phyloP scores from a whole-genome alignment of 1,140 invertebrate species.

The Oryctes rhinoceros region DNA sequence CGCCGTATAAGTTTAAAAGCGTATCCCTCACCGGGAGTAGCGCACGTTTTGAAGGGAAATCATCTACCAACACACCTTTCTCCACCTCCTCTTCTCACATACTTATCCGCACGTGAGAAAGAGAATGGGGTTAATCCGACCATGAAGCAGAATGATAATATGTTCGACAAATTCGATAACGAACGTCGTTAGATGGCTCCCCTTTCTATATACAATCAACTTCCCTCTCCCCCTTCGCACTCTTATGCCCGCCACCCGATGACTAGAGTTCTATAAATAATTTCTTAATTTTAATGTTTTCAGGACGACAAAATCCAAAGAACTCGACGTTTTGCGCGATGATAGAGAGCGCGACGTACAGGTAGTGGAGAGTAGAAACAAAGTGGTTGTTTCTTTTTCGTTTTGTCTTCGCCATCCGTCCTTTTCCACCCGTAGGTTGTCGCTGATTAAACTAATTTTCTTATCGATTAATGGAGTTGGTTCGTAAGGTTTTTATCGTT shows the following conservation, averaged over 20 bases:
- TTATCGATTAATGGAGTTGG: slow-evolving; percentile 8
- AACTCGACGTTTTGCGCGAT: no score
- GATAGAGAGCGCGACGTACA: neutral
- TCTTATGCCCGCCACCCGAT: neutral
- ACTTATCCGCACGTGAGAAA: neutral
- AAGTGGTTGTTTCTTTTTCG: neutral
- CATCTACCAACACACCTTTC: neutral
- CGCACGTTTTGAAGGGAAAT: neutral
- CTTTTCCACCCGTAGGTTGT: neutral
- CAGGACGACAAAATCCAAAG: no score
- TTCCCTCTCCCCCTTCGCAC: neutral
- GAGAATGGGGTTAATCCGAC: slow-evolving; percentile 2
- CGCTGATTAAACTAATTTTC: neutral
- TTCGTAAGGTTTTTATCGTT: neutral
- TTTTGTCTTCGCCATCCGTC: neutral
- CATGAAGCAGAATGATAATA: slow-evolving; percentile 26
- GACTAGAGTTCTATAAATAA: slow-evolving; percentile 35
- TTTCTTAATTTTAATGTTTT: slow-evolving; percentile 36
- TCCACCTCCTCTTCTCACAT: neutral
- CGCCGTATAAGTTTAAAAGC: neutral
- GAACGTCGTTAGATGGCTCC: neutral
- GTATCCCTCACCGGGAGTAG: neutral
- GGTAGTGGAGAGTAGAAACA: neutral
- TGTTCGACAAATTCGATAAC: slow-evolving; percentile 25
- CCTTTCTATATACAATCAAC: neutral